These are phyloP conservation scores for Megalops cyprinoides DNA, from an alignment of 2,797 vertebrate species.

Conservation along the genomic window DNA sequence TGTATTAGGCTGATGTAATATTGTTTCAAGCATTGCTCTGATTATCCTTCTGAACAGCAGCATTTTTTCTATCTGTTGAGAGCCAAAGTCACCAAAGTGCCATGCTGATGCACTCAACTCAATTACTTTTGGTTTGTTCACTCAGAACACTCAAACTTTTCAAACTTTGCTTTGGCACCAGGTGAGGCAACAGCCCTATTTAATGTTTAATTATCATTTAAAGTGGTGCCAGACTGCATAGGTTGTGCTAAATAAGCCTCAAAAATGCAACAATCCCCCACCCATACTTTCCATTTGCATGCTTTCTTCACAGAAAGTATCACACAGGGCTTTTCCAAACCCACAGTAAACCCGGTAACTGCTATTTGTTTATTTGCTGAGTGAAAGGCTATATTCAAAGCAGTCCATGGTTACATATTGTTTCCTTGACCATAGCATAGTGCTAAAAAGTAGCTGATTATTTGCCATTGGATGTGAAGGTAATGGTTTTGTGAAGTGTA, in stretches of 20 bases:
- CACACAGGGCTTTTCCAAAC: background rate
- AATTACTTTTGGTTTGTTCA: background rate
- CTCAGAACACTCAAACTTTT: background rate
- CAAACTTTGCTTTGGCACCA: background rate
- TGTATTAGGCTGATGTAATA: no score
- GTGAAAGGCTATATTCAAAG: slow-evolving; percentile 21
- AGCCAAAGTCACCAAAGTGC: background rate
- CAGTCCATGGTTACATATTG: slow-evolving; percentile 39
- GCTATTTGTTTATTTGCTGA: background rate
- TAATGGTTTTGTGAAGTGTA: slow-evolving; percentile 51
- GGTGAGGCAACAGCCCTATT: background rate
- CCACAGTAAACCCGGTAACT: background rate
- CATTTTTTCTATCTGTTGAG: background rate
- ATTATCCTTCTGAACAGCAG: no score
- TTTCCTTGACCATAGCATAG: slow-evolving; percentile 41
- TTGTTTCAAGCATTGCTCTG: no score
- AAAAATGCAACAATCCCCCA: background rate
- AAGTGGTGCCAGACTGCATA: background rate
- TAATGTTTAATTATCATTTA: slow-evolving; percentile 7
- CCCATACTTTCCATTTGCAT: background rate
- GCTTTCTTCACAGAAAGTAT: background rate
- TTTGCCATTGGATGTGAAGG: slow-evolving; percentile 53
- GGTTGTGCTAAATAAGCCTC: background rate
- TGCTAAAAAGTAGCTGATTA: slow-evolving; percentile 47
- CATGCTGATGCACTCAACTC: background rate